Conservation (phyloP, 2,113 vertebrate species). For the Pagrus major region DNA sequence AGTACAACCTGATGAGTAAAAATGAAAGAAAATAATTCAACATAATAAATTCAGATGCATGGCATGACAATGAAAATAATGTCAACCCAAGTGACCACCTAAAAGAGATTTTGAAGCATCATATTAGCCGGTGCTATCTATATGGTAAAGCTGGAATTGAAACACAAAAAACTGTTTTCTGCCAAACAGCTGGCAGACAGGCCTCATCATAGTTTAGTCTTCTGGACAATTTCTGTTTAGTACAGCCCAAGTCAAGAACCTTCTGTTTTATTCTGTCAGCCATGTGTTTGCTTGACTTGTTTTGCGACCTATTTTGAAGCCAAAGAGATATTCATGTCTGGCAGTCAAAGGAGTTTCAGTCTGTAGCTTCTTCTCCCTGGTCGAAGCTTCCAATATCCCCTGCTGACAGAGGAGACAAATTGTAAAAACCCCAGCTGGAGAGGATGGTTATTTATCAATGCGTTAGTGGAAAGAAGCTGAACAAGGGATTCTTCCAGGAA, state of each 20-base stretch:
- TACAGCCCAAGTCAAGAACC: background rate
- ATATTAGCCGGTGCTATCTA: too few relatives aligned
- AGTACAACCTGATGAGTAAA: too few relatives aligned
- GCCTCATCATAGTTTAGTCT: slow-evolving; percentile 5
- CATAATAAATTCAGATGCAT: too few relatives aligned
- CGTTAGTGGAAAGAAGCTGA: slow-evolving; percentile 30
- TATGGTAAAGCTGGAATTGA: background rate
- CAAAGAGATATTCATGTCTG: background rate
- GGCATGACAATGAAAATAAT: too few relatives aligned
- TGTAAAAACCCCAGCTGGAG: slow-evolving; percentile 35
- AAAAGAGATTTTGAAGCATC: too few relatives aligned
- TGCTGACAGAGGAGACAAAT: slow-evolving; percentile 25
- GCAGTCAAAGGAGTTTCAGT: background rate
- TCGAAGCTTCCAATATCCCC: background rate
- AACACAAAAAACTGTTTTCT: background rate
- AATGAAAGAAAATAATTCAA: too few relatives aligned
- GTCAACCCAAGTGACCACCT: too few relatives aligned
- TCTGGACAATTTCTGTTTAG: background rate
- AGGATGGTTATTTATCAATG: slow-evolving; percentile 30
- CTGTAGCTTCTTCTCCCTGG: slow-evolving; percentile 8
- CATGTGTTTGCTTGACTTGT: slow-evolving; percentile 12
- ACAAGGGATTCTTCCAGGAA: slow-evolving; percentile 40
- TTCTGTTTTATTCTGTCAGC: background rate
- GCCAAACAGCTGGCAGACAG: slow-evolving; percentile 5
- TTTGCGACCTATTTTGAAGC: background rate